phyloP scores from a whole-genome alignment of 2,888 invertebrate species.

The Hipparchia sbordonii region DNA sequence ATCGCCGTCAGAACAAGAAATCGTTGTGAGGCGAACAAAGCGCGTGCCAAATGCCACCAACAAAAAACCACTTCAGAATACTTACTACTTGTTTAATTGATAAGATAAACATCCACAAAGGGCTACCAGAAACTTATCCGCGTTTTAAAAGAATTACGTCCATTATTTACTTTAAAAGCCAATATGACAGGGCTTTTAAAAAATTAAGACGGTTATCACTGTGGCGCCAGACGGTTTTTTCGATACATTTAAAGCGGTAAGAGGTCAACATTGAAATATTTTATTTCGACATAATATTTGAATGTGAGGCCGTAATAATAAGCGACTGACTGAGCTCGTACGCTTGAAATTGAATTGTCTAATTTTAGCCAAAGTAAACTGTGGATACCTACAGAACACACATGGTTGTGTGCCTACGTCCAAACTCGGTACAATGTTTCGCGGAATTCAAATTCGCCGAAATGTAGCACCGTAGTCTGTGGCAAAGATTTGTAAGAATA shows the following conservation, averaged over 20 bases:
- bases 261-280: constrained; percentile 40
- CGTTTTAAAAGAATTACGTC: constrained; percentile 55
- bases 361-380: constrained; percentile 12
- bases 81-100: constrained; percentile 48
- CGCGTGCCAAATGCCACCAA: constrained; percentile 58
- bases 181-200: constrained; percentile 51
- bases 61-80: constrained; percentile 58
- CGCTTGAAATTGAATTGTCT: constrained; percentile 5
- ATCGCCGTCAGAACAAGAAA: constrained; percentile 42
- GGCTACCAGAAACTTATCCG: constrained; percentile 54
- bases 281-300: constrained; percentile 19
- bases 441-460: constrained; percentile 30
- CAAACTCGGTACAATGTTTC: constrained; percentile 20
- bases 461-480: constrained; percentile 7
- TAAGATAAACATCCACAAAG: constrained; percentile 59
- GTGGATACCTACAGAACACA: neutral
- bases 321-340: neutral
- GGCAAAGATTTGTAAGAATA: too few relatives aligned
- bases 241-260: constrained; percentile 32
- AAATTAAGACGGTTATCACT: constrained; percentile 52
- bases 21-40: constrained; percentile 54
- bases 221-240: constrained; percentile 69
- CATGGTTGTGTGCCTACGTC: constrained; percentile 11
- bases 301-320: neutral
- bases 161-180: constrained; percentile 56